Percentiles rank a stretch among this genome's conserved stretches.
phyloP scores from a whole-genome alignment of 2,113 vertebrate genomes.

The Girardinichthys multiradiatus region DNA sequence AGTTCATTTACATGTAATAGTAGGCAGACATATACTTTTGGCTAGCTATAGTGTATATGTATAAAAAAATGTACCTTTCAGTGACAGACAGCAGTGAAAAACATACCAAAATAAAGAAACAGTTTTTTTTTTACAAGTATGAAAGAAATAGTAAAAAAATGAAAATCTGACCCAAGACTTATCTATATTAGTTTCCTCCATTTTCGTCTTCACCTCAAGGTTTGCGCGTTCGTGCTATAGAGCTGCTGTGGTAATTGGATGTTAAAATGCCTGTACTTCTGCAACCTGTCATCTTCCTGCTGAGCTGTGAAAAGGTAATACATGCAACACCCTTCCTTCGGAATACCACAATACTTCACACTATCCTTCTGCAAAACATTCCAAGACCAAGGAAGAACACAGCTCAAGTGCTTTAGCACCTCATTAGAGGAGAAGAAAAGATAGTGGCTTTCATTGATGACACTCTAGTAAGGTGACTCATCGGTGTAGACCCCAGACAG shows the following conservation, averaged over 20 bases:
- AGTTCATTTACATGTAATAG: too few species aligned
- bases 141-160: not conserved
- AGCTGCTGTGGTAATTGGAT: constrained; percentile 68
- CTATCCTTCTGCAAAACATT: constrained; percentile 23
- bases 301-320: constrained; percentile 77
- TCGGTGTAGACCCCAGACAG: constrained; percentile 8
- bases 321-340: constrained; percentile 25
- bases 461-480: constrained; percentile 7
- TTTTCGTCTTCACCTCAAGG: constrained; percentile 59
- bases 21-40: too few species aligned
- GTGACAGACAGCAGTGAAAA: too few species aligned
- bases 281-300: constrained; percentile 68
- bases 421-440: constrained; percentile 34
- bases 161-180: constrained; percentile 38
- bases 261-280: constrained; percentile 72
- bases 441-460: constrained; percentile 5
- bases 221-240: constrained; percentile 54
- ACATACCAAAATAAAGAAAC: not conserved
- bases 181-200: constrained; percentile 18
- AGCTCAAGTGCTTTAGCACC: constrained; percentile 38
- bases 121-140: constrained; percentile 6
- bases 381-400: constrained; percentile 18
- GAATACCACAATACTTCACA: constrained; percentile 44
- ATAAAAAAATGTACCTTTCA: too few species aligned
- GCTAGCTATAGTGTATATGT: too few species aligned